Percentiles rank a stretch among this genome's conserved stretches.
phyloP scores from a whole-genome alignment of 2,113 vertebrate genomes.

The Mobula hypostoma region DNA sequence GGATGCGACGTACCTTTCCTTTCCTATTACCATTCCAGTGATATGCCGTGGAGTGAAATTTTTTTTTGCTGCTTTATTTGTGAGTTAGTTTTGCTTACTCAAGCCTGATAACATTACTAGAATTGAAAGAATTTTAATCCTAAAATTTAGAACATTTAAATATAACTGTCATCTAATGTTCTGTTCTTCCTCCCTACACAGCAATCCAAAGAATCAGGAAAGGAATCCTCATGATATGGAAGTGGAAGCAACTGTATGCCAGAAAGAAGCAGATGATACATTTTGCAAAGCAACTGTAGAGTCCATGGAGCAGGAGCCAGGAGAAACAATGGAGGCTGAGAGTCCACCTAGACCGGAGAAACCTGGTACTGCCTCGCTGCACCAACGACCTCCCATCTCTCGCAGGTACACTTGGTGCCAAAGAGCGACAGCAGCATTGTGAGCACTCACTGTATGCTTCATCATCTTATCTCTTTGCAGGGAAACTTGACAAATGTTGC shows the following conservation, averaged over 20 bases:
- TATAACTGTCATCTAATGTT: accelerated
- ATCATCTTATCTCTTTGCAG: neutral
- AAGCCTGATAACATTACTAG: neutral
- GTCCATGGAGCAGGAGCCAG: conserved; percentile 52
- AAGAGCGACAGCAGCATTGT: neutral
- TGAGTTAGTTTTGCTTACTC: neutral
- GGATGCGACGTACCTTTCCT: too few relatives aligned
- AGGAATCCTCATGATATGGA: conserved; percentile 42
- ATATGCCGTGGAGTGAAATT: too few relatives aligned
- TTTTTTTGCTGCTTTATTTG: too few relatives aligned
- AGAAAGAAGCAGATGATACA: conserved; percentile 42
- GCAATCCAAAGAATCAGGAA: conserved; percentile 40
- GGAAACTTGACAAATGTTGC: neutral
- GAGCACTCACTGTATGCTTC: neutral
- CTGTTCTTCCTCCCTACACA: conserved; percentile 28
- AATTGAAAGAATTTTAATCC: neutral
- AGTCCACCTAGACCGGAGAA: neutral
- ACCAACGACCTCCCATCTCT: conserved; percentile 54
- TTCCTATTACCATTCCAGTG: too few relatives aligned
- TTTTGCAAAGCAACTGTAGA: conserved; percentile 44
- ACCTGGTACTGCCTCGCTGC: neutral
- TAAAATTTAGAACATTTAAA: neutral
- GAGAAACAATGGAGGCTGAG: conserved; percentile 40
- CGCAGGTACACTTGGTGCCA: conserved; percentile 63
- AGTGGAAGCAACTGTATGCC: conserved; percentile 47